Conservation (phyloP, 2,888 invertebrate genomes). For the Ceramica pisi region DNA sequence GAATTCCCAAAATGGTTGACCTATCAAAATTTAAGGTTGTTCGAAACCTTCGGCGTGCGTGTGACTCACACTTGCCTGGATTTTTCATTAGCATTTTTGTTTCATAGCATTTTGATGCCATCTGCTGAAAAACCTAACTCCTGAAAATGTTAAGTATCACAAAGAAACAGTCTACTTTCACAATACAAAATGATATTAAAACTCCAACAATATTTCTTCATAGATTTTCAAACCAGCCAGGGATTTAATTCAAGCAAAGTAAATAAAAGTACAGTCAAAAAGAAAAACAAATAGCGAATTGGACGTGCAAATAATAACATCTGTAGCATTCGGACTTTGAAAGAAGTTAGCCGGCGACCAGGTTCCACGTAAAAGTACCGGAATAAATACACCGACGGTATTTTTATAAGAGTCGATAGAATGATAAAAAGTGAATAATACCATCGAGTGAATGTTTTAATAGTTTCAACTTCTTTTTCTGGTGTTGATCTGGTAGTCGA, state of each 20-base stretch:
- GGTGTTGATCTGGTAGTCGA: neutral
- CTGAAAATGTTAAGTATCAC: too few relatives aligned
- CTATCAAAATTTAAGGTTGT: neutral
- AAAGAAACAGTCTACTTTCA: neutral
- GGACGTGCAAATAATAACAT: constrained; percentile 78
- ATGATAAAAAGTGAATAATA: constrained; percentile 69
- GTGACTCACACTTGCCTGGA: too few relatives aligned
- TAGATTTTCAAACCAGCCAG: constrained; percentile 20
- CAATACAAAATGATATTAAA: neutral
- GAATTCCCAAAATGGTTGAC: neutral
- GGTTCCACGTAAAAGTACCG: constrained; percentile 85
- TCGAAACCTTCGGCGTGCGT: too few relatives aligned
- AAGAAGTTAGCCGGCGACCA: constrained; percentile 70
- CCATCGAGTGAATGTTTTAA: constrained; percentile 30
- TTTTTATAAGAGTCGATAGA: constrained; percentile 77
- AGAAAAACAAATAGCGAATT: constrained; percentile 74
- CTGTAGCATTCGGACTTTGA: constrained; percentile 69
- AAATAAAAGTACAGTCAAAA: constrained; percentile 65
- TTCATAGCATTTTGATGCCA: neutral
- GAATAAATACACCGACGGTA: constrained; percentile 84
- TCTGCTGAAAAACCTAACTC: neutral
- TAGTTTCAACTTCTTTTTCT: neutral
- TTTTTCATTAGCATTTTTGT: neutral
- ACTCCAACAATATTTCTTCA: neutral
- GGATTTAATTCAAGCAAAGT: constrained; percentile 46